A percentile compares a stretch with the other conserved stretches of the same genome.
These are phyloP conservation scores for Pachypsylla venusta DNA, from an alignment of 1,140 invertebrate genomes.

Conservation along the genomic window DNA sequence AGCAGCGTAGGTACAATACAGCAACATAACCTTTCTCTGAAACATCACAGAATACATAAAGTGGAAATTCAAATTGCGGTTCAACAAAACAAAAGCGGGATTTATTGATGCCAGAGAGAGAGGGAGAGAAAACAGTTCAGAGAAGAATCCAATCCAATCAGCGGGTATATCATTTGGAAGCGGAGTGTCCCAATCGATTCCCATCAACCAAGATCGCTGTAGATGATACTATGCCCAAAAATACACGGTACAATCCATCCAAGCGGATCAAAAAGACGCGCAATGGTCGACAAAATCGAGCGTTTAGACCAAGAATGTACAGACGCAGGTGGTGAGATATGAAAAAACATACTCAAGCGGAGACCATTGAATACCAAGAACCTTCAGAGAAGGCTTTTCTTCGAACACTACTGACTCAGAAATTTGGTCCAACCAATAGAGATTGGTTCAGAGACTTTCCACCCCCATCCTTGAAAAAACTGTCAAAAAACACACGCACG, in stretches of 20 bases:
- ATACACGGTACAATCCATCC: neutral
- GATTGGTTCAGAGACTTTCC: too few relatives aligned
- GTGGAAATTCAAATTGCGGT: too few relatives aligned
- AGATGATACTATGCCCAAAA: neutral
- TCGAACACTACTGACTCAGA: neutral
- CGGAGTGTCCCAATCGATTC: neutral
- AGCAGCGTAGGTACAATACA: too few relatives aligned
- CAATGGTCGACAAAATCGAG: neutral
- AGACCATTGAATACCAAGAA: conserved; percentile 6
- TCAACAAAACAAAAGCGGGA: neutral
- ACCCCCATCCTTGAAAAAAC: too few relatives aligned
- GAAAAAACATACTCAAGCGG: neutral
- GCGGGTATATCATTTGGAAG: neutral
- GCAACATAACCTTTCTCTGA: conserved; percentile 8
- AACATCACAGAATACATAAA: neutral
- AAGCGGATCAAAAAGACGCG: neutral
- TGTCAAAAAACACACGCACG: too few relatives aligned
- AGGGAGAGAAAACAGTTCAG: neutral
- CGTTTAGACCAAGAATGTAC: neutral
- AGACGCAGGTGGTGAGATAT: neutral
- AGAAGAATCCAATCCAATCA: neutral
- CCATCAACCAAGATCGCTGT: neutral
- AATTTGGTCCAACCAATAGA: too few relatives aligned
- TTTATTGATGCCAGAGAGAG: neutral
- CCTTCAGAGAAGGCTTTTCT: neutral